Percentiles rank a stretch among this genome's conserved stretches.
phyloP scores from a whole-genome alignment of 2,797 vertebrate genomes.

The Gorsachius magnificus region DNA sequence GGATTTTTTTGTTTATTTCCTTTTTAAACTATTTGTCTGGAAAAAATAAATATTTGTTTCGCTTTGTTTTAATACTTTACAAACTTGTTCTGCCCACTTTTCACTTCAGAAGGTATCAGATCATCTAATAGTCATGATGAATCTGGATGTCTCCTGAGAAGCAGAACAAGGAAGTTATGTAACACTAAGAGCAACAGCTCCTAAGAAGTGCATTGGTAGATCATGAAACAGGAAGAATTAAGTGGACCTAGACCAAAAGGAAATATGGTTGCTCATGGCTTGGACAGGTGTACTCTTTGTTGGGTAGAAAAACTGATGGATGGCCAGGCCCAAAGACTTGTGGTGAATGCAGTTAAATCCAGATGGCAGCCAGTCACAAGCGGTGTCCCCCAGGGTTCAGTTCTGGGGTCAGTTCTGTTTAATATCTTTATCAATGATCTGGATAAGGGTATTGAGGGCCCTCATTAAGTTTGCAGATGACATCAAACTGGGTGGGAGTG shows the following conservation, averaged over 20 bases:
- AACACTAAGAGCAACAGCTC: background rate
- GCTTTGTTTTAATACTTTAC: background rate
- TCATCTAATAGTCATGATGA: background rate
- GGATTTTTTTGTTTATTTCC: background rate
- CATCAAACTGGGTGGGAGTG: no score
- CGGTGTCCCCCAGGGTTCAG: no score
- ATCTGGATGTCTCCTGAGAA: background rate
- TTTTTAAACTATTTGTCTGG: rapidly evolving
- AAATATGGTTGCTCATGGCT: background rate
- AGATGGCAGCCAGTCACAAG: no score
- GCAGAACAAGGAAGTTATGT: background rate
- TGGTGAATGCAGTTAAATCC: background rate
- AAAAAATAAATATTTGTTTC: background rate
- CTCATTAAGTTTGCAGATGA: no score
- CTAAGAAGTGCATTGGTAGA: background rate
- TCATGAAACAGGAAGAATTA: background rate
- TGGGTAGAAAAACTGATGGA: background rate
- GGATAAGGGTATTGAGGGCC: no score
- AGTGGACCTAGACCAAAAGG: background rate
- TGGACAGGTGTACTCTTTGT: no score
- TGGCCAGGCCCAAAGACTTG: background rate
- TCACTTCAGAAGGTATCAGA: rapidly evolving
- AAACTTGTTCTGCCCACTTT: background rate
- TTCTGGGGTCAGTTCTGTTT: no score
- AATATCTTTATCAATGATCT: no score